Base-by-base conservation (phyloP, 2,888 invertebrate genomes). In the Drosophila subsilvestris region DNA sequence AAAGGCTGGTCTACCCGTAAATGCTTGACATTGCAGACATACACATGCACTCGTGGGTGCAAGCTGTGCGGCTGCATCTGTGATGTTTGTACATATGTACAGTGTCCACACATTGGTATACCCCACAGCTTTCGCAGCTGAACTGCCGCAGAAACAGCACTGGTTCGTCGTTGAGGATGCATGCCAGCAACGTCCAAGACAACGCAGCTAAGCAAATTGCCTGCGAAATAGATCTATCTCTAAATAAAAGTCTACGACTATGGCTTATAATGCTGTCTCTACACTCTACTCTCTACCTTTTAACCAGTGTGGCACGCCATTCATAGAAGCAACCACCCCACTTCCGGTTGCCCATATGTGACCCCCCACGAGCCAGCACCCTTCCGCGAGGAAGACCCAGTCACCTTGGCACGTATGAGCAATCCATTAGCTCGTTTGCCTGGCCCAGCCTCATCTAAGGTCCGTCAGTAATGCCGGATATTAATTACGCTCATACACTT, bases 401-500 rank as follows among this genome's bases (percentile, higher is more conserved):
- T 53, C 58, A 75, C 69, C 76, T 73, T 63, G 63, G 59, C 69
- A 74, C 63, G 60, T 51, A 42, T 57, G n/a, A 50, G 62, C 75
- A 75, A 83, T 71, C 70, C 74, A 83, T 83, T 82, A 76, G 44
- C 62, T 20, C 29, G 49, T 63, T 61, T 67, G 51, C 60, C 48
- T 50, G 22, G 8, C 20, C 29, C 20, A 29, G 32, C n/a, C 25
- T 18, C 47, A n/a, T 42, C 50, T 59, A 29, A 57, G 56, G 59
- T 25, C 44, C 29, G 22, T 12, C 70, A 54, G 47, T 66, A 60
- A 66, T 51, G 44, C 58, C 74, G 80, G 80, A 88, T 82, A 87
- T 84, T 87, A 87, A 85, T 84, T 84, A 75, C 72, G 68, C 63
- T 75, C 78, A 76, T 78, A 65, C 72, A 76, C 79, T 78, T 82